Evolutionary conservation across 2,888 invertebrate species (phyloP), one percentile per base, ranked within the genome.

Genomic region (Pomacea canaliculata): DNA sequence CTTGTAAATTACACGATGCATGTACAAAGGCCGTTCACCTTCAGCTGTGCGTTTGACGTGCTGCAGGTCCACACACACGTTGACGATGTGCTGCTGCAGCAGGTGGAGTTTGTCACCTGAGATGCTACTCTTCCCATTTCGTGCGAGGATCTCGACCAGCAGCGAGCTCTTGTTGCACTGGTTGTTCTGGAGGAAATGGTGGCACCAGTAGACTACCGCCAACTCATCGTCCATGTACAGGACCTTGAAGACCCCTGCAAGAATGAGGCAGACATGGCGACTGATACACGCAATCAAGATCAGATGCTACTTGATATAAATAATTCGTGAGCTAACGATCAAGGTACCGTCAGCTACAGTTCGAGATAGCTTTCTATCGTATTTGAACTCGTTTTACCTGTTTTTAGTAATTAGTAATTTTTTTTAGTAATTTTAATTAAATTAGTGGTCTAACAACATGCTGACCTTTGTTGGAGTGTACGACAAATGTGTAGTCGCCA

Each of bases 121-220:
- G 23, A 74, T 67, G 5, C 7, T 13, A 1, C 68, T 62, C 4
- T 74, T n/a, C 18, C 60, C 9, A 9, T 48, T 49, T 10, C 74
- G 74, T 16, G 46, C 48, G 23, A 74, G 74, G 16, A 74, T 63
- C 46, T 74, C 74, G 49, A 74, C 74, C 7, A 60, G 46, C 68
- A 74, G 60, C 12, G 68, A 68, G 19, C 67, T n/a, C 12, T 62
- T n/a, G 16, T 13, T 60, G 60, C 74, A 74, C 37, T 69, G 60
- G 18, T 62, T 62, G 13, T 62, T 62, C 3, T 27, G 1, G n/a
- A 46, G 48, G 7, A 19, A 37, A 49, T 23, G 13, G 16, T 48
- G 69, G n/a, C 74, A 74, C 74, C 74, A 74, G 69, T 74, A 74
- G 1, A 69, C 63, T 46, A 74, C 62, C 9, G 74, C 74, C 7